Evolutionary conservation across 2,888 invertebrate species (phyloP).

Genomic region (Pomacea canaliculata): DNA sequence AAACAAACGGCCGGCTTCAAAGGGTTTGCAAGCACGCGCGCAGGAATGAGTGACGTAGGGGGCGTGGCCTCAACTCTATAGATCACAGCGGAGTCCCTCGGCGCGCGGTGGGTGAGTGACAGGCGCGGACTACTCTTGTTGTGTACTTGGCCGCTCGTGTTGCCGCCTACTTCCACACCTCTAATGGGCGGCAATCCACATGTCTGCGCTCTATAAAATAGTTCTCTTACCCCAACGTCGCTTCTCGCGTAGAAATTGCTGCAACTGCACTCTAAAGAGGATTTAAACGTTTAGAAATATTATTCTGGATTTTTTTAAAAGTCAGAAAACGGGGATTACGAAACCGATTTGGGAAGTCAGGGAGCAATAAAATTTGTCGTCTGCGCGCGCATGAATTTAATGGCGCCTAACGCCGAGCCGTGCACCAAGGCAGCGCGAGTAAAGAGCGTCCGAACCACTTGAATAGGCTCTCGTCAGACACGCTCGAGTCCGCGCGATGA

Average conservation of each 20-base stretch:
- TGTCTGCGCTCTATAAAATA: neutral
- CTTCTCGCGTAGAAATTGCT: too few relatives aligned
- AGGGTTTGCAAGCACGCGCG: neutral
- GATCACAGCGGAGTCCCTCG: neutral
- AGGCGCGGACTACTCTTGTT: neutral
- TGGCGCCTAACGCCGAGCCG: neutral
- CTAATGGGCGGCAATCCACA: neutral
- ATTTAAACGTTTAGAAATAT: too few relatives aligned
- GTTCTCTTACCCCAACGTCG: neutral
- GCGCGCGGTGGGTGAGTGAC: neutral
- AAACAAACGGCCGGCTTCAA: too few relatives aligned
- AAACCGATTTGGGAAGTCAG: too few relatives aligned
- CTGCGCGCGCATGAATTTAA: conserved; percentile 6
- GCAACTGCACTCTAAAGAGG: too few relatives aligned
- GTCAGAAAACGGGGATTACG: too few relatives aligned
- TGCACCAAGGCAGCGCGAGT: neutral
- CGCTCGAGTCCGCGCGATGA: neutral
- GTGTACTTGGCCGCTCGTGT: neutral
- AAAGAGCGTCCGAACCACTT: neutral
- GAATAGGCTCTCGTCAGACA: neutral
- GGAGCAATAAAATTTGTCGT: conserved; percentile 1
- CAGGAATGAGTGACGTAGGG: neutral
- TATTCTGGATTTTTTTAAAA: too few relatives aligned
- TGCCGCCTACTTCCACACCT: conserved; percentile 6
- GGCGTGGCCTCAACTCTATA: neutral